phyloP scores from a whole-genome alignment of 2,888 invertebrate genomes.

The Flexamia atlantica region DNA sequence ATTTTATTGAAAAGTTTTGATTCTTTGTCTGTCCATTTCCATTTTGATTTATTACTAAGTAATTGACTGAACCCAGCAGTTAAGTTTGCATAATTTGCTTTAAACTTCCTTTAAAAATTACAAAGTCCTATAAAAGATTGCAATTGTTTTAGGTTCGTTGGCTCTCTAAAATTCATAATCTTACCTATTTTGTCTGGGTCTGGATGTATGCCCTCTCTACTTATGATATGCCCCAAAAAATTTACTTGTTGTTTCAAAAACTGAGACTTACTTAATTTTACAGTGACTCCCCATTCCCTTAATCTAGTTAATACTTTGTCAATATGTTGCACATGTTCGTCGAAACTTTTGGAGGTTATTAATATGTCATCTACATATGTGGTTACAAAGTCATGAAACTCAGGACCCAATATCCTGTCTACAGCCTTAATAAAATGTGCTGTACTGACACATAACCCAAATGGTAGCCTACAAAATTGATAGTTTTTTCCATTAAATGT shows the following conservation, averaged over 20 bases:
- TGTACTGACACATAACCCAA: neutral
- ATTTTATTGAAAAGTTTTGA: neutral
- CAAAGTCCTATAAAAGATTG: neutral
- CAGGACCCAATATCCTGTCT: neutral
- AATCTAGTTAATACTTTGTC: neutral
- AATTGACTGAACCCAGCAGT: neutral
- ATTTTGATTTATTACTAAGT: neutral
- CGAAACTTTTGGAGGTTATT: neutral
- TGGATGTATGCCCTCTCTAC: neutral
- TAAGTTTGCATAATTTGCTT: neutral
- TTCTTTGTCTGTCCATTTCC: conserved; percentile 5
- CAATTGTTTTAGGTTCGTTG: neutral
- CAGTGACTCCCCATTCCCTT: neutral
- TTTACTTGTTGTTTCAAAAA: neutral
- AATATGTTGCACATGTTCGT: neutral
- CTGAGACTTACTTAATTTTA: neutral
- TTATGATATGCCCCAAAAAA: neutral
- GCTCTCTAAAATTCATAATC: neutral
- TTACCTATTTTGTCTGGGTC: neutral
- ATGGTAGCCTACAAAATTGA: neutral
- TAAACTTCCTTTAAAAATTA: neutral
- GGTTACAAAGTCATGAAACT: neutral
- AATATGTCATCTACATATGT: neutral
- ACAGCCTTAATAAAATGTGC: neutral
- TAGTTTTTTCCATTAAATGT: neutral